phyloP scores from a whole-genome alignment of 1,140 invertebrate genomes.

The Hylaeus volcanicus region DNA sequence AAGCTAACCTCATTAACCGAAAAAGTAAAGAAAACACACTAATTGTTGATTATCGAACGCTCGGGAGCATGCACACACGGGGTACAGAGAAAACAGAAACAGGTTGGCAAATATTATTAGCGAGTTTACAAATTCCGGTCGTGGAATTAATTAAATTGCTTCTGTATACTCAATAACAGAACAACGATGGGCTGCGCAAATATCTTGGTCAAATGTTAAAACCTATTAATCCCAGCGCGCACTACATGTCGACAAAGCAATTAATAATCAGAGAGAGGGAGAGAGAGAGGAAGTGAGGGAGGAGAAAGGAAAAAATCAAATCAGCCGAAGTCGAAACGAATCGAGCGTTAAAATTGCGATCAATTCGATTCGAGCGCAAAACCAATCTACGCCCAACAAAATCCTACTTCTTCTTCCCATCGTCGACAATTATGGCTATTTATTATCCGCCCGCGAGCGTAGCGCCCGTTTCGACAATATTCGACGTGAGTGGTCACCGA shows the following conservation, averaged over 20 bases:
- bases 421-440: not conserved
- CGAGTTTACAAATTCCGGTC: not conserved
- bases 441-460: not conserved
- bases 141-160: conserved; percentile 7
- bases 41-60: too few relatives aligned
- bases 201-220: too few relatives aligned
- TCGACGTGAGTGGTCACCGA: not conserved
- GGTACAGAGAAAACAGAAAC: not conserved
- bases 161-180: not conserved
- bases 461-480: not conserved
- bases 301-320: too few relatives aligned
- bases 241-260: too few relatives aligned
- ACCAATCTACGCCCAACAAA: not conserved
- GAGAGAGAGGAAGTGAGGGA: too few relatives aligned
- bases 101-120: not conserved
- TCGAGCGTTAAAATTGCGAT: not conserved
- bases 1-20: too few relatives aligned
- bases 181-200: not conserved
- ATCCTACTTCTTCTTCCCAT: not conserved
- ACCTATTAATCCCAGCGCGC: too few relatives aligned
- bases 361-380: not conserved
- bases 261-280: too few relatives aligned
- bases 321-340: not conserved
- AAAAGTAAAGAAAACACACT: too few relatives aligned
- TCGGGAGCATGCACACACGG: too few relatives aligned